A percentile compares a stretch with the other conserved stretches of the same genome.
Conservation (phyloP, 2,797 vertebrate genomes). For the Dendrocincla tyrannina region DNA sequence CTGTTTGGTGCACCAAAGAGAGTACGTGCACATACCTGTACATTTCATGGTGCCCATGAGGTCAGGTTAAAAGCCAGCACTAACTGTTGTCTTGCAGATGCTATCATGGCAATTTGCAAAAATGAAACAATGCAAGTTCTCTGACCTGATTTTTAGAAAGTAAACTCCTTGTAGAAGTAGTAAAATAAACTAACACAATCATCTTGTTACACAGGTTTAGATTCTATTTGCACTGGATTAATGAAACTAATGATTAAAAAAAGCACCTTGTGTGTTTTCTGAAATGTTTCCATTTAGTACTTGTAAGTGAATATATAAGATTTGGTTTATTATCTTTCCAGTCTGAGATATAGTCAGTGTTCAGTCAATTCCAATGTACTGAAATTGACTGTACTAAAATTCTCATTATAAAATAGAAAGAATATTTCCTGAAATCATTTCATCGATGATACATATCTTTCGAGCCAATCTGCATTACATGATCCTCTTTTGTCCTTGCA, state of each 20-base stretch:
- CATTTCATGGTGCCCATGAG: background rate
- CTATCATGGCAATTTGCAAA: background rate
- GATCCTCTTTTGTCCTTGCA: background rate
- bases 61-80: background rate
- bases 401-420: background rate
- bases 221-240: background rate
- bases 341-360: background rate
- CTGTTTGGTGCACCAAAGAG: background rate
- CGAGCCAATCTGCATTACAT: background rate
- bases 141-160: background rate
- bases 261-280: background rate
- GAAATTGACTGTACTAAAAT: background rate
- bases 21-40: fast-evolving
- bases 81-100: background rate
- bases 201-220: background rate
- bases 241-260: background rate
- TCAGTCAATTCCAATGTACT: background rate
- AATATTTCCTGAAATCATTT: background rate
- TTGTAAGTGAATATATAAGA: background rate
- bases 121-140: background rate
- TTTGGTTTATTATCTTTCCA: background rate
- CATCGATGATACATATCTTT: background rate
- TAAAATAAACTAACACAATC: background rate
- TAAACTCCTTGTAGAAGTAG: background rate
- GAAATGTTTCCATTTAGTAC: background rate